Evolutionary conservation across 2,888 invertebrate genomes (phyloP), one percentile per base, ranked within the genome.

Genomic region (Pristionchus maxplancki): DNA sequence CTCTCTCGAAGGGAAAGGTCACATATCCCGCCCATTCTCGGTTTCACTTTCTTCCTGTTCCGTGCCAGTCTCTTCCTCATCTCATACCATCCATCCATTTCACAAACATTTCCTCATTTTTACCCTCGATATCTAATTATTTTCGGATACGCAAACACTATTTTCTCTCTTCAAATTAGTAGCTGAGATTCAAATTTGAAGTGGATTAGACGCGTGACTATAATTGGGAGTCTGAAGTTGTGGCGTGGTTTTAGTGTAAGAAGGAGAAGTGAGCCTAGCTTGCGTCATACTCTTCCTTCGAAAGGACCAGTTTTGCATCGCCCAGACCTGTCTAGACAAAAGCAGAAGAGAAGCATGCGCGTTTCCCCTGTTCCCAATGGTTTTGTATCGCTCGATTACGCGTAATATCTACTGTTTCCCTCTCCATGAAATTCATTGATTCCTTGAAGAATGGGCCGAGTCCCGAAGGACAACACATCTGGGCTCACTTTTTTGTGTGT

Each of bases 51-150:
- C 78, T n/a, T 78, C 37, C 78, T 40, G 37, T 40, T 40, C 74
- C 78, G 78, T 78, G 78, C 78, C 78, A 78, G 44, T n/a, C 78
- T 28, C 78, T 34, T 67, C 34, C 64, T 67, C 64, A 58, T 53
- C 15, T 53, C 53, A 24, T 1, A 50, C 50, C 50, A 20, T 20
- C 15, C 50, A 15, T 50, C 50, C 17, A 50, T 50, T 50, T 15
- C 50, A 50, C 20, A 8, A 44, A 58, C 4, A 58, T 58, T 58
- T n/a, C 1, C 58, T 58, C 50, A 50, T 20, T 17, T 50, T 50
- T 20, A 2, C 3, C 15, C 4, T 50, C 58, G 3, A 2, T 9
- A 58, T 58, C n/a, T n/a, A 58, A 9, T n/a, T 9, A 6, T 2
- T 1, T 20, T n/a, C 58, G 53, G 17, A 58, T 58, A 24, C 0